Base-by-base conservation (phyloP, 2,888 invertebrate species). In the Ypsolopha sequella region DNA sequence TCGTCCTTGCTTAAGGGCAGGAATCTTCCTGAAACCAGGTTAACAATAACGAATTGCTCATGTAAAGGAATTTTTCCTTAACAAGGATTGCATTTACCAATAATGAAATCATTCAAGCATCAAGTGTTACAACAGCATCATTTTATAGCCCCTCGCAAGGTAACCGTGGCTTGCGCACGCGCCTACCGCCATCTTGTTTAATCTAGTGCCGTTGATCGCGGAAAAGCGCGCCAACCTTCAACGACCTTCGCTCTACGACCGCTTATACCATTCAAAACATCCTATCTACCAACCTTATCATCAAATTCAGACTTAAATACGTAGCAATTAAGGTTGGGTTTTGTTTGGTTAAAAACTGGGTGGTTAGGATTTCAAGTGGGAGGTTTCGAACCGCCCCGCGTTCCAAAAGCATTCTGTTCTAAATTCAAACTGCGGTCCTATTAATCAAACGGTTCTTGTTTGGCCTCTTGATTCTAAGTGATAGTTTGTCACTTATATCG, bases 151-250 rank as follows among this genome's bases (percentile, higher is more conserved):
- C 63, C 58, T 57, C 58, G 57, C 63, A 65, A 68, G 69, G 74
- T 73, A 70, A 73, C 70, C 67, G 70, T 68, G 69, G 68, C 67
- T 70, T 71, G 80, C 78, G 85, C 85, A 81, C 85, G 84, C 84
- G 85, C 82, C 80, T 73, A 75, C 79, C 82, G 82, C 84, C 84
- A 82, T 82, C 77, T 84, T 84, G 81, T 80, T 77, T 80, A 78
- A 86, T 86, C 84, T 84, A 80, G 78, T 77, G 80, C 80, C 78
- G 80, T 80, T 80, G 84, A 84, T 82, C 84, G 84, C 84, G 85
- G 84, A 85, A 85, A 84, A 84, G 82, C 85, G 76, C 76, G 80
- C 80, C 85, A 84, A 82, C 84, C 85, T 85, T 86, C 84, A 85
- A 84, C 85, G 85, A 86, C 85, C 85, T 86, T 86, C 85, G 84